Evolutionary conservation across 2,888 invertebrate species (phyloP), one percentile per base, ranked within the genome.

Genomic region (Parasteatoda lunata): DNA sequence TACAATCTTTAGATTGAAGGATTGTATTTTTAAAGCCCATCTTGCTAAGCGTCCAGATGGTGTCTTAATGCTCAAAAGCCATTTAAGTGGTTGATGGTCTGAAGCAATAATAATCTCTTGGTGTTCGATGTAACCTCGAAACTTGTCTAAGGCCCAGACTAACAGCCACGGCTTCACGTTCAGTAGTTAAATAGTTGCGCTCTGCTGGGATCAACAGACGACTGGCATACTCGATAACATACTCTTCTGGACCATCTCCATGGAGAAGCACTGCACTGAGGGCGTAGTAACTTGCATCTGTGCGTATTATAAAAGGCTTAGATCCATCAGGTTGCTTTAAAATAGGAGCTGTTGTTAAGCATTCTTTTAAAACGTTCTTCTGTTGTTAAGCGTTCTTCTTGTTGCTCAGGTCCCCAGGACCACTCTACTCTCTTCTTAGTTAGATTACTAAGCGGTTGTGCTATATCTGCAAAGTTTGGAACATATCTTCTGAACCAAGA

Each of bases 251-350:
- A 1, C 15, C 9, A 4, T 76, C 13, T 47, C n/a, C 65, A 64
- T 15, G 64, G 47, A 69, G 3, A 11, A 70, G 51, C 0, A 52
- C 45, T 30, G 64, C 71, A 13, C 64, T 65, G 9, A 80, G 6
- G 49, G 72, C 71, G 48, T 47, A 45, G 11, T 59, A 70, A 70
- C 70, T 70, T n/a, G 78, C 78, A 68, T 80, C 72, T 11, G 71
- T 81, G 13, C 68, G 13, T 51, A 82, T 45, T 3, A 73, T 45
- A 73, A 73, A 81, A 52, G 72, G 72, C 15, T 72, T 59, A 3
- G 65, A 30, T 5, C 4, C 30, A 30, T 71, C 64, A 64, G 51
- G 9, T 49, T 80, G 72, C 30, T 80, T 64, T 11, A 80, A 47
- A 30, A 80, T 48, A 64, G 80, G 65, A 9, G 66, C 13, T 30